A percentile compares a stretch with the other conserved stretches of the same genome.
Evolutionary conservation across 2,113 vertebrate species (phyloP).

Genomic region (Protomyctophum bolini): DNA sequence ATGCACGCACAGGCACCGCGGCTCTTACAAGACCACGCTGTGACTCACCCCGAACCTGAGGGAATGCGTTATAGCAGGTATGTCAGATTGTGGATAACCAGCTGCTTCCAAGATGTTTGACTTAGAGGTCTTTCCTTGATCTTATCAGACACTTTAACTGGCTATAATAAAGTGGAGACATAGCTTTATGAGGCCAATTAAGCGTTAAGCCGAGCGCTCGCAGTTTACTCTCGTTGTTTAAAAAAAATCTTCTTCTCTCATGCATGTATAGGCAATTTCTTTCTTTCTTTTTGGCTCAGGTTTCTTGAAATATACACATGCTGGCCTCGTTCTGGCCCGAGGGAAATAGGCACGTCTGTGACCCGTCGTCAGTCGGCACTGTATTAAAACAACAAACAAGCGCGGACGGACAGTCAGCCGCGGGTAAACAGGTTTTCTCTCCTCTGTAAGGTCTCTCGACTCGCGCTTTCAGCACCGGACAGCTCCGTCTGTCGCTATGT

Average conservation of each 20-base stretch:
- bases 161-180: constrained; percentile 28
- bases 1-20: not conserved
- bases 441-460: constrained; percentile 31
- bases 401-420: constrained; percentile 33
- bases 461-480: constrained; percentile 81
- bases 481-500: constrained; percentile 54
- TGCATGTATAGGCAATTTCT: not conserved
- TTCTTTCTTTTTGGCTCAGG: not conserved
- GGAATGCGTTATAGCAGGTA: constrained; percentile 21
- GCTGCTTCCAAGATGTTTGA: not conserved
- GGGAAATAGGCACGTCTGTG: no score
- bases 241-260: not conserved
- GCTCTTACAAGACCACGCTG: no score
- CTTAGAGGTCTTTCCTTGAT: constrained; percentile 21
- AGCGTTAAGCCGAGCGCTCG: constrained; percentile 9
- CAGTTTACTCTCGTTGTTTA: not conserved
- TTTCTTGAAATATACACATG: no score
- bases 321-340: no score
- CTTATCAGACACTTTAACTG: constrained; percentile 28
- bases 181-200: constrained; percentile 38
- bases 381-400: not conserved
- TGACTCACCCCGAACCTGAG: not conserved
- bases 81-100: not conserved
- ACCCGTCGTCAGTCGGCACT: no score
- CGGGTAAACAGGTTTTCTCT: not conserved